phyloP scores from a whole-genome alignment of 2,797 vertebrate species.

The Forpus xanthops region DNA sequence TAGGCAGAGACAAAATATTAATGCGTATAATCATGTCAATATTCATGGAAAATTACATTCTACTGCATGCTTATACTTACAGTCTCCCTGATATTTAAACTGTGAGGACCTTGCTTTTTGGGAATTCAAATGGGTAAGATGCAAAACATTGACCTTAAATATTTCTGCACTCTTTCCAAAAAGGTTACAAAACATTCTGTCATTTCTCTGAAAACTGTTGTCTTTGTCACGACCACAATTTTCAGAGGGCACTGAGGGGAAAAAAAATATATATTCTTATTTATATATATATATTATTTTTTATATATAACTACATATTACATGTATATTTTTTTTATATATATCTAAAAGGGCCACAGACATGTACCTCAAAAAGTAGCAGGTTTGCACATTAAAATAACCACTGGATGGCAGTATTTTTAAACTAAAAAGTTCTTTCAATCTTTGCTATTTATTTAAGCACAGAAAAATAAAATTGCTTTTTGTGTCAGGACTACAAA shows the following conservation, averaged over 20 bases:
- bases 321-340: too few relatives aligned
- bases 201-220: neutral
- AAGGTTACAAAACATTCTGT: neutral
- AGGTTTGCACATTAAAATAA: neutral
- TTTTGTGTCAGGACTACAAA: slow-evolving; percentile 9
- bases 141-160: neutral
- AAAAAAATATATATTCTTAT: fast-evolving
- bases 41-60: neutral
- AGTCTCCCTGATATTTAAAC: neutral
- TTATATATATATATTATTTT: too few relatives aligned
- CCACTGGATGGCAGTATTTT: slow-evolving; percentile 80
- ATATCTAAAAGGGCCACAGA: neutral
- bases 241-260: neutral
- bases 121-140: neutral
- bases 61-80: neutral
- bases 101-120: neutral
- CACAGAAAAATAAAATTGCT: neutral
- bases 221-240: neutral
- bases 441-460: neutral
- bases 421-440: slow-evolving; percentile 53
- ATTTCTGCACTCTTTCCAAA: neutral
- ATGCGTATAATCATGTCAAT: fast-evolving
- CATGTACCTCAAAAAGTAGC: neutral
- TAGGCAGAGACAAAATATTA: neutral
- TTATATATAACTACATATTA: too few relatives aligned